Conservation (phyloP, 2,888 invertebrate species). For the Sinopyrophorus schimmeli region DNA sequence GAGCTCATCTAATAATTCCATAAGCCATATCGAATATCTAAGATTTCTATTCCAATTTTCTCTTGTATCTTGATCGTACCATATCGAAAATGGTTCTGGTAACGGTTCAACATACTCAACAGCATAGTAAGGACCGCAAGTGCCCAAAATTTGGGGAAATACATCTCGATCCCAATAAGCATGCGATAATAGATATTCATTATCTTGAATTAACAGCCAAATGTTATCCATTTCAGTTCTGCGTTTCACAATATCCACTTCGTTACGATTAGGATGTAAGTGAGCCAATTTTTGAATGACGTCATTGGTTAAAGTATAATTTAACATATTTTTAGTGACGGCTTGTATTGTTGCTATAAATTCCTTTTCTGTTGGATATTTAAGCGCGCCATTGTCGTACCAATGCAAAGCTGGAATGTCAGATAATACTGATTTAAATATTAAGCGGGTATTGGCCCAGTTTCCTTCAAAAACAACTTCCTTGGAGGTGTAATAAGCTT, state of each 20-base stretch:
- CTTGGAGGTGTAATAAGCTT: slow-evolving; percentile 64
- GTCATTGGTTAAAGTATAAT: slow-evolving; percentile 58
- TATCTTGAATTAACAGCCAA: slow-evolving; percentile 66
- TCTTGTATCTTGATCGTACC: slow-evolving; percentile 58
- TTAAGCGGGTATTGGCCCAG: slow-evolving; percentile 61
- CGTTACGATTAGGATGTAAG: slow-evolving; percentile 56
- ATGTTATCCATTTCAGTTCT: slow-evolving; percentile 63
- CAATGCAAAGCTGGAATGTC: slow-evolving; percentile 55
- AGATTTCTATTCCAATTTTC: slow-evolving; percentile 63
- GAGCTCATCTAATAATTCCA: slow-evolving; percentile 64
- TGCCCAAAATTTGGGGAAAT: slow-evolving; percentile 67
- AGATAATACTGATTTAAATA: slow-evolving; percentile 61
- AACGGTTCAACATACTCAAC: slow-evolving; percentile 66
- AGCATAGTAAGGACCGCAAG: slow-evolving; percentile 69
- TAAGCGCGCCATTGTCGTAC: slow-evolving; percentile 55
- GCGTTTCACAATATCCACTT: slow-evolving; percentile 51
- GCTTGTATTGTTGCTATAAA: slow-evolving; percentile 59
- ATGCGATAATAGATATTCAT: slow-evolving; percentile 66
- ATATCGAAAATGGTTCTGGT: slow-evolving; percentile 58
- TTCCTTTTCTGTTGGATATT: slow-evolving; percentile 60
- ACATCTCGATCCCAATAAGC: slow-evolving; percentile 63
- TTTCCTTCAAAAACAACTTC: slow-evolving; percentile 64
- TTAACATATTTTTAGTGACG: slow-evolving; percentile 59
- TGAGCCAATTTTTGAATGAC: slow-evolving; percentile 58
- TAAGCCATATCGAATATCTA: slow-evolving; percentile 62